Conservation (phyloP, 2,888 invertebrate genomes). For the Romanomermis culicivorax region DNA sequence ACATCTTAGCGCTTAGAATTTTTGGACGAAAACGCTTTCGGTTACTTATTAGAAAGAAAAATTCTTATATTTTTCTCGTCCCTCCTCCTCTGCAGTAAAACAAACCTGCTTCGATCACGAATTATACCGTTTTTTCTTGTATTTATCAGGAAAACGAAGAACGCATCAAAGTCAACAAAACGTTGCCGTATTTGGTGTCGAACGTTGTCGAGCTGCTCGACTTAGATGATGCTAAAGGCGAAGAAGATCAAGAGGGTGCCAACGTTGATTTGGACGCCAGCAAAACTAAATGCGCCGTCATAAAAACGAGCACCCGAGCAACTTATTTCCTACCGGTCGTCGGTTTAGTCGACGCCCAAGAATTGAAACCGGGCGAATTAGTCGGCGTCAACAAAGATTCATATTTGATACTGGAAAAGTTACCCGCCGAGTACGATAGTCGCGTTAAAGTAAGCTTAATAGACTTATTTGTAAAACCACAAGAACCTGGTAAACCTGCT, state of each 20-base stretch:
- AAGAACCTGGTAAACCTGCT: too few relatives aligned
- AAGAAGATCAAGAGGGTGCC: slow-evolving; percentile 74
- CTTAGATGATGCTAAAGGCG: slow-evolving; percentile 67
- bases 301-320: slow-evolving; percentile 87
- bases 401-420: slow-evolving; percentile 82
- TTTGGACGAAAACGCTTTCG: too few relatives aligned
- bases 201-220: slow-evolving; percentile 95
- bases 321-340: slow-evolving; percentile 98
- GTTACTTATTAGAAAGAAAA: too few relatives aligned
- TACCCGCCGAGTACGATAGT: slow-evolving; percentile 29
- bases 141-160: slow-evolving; percentile 23
- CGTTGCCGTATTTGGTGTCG: slow-evolving; percentile 87
- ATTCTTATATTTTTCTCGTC: not conserved
- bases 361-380: slow-evolving; percentile 79
- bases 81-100: not conserved
- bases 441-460: slow-evolving; percentile 20
- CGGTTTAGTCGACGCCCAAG: slow-evolving; percentile 88
- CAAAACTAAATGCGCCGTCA: slow-evolving; percentile 97
- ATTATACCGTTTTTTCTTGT: not conserved
- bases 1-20: too few relatives aligned
- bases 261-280: slow-evolving; percentile 92
- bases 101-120: not conserved
- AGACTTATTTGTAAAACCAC: too few relatives aligned
- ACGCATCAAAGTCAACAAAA: slow-evolving; percentile 51
- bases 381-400: slow-evolving; percentile 54